A percentile compares a stretch with the other conserved stretches of the same genome.
Evolutionary conservation across 2,888 invertebrate genomes (phyloP).

Genomic region (Hyposoter didymator): DNA sequence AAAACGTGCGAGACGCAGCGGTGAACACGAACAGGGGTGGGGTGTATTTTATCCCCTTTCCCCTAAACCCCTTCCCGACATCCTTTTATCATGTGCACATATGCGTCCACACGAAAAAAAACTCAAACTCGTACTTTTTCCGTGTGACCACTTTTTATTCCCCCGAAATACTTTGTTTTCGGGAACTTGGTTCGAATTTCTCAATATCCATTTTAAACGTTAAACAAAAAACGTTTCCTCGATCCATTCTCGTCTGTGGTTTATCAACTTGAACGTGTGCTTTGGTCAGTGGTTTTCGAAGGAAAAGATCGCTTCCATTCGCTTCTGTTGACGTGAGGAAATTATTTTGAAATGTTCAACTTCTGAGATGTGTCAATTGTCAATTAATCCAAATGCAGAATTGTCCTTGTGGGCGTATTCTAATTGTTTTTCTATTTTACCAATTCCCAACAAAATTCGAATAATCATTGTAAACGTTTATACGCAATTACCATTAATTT

Average conservation of each 20-base stretch:
- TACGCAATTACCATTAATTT: not conserved
- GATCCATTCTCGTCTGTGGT: not conserved
- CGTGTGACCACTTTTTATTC: not conserved
- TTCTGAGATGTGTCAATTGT: not conserved
- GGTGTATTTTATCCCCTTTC: slow-evolving; percentile 30
- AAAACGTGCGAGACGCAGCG: slow-evolving; percentile 63
- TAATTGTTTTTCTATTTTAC: not conserved
- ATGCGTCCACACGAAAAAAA: not conserved
- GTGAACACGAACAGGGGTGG: slow-evolving; percentile 63
- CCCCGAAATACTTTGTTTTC: not conserved
- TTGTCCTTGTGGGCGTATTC: not conserved
- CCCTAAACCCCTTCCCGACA: slow-evolving; percentile 42
- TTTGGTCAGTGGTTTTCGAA: not conserved
- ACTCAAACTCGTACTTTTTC: not conserved
- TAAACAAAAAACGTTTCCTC: not conserved
- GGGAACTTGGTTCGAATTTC: not conserved
- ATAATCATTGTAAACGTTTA: no score
- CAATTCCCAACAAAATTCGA: not conserved
- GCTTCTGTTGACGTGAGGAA: not conserved
- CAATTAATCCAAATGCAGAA: not conserved
- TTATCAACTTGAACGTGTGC: not conserved
- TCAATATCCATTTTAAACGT: not conserved
- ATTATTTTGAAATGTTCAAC: not conserved
- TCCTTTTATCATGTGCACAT: slow-evolving; percentile 12
- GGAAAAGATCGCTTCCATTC: not conserved